Evolutionary conservation across 2,113 vertebrate species (phyloP).

Genomic region (Caloenas nicobarica): DNA sequence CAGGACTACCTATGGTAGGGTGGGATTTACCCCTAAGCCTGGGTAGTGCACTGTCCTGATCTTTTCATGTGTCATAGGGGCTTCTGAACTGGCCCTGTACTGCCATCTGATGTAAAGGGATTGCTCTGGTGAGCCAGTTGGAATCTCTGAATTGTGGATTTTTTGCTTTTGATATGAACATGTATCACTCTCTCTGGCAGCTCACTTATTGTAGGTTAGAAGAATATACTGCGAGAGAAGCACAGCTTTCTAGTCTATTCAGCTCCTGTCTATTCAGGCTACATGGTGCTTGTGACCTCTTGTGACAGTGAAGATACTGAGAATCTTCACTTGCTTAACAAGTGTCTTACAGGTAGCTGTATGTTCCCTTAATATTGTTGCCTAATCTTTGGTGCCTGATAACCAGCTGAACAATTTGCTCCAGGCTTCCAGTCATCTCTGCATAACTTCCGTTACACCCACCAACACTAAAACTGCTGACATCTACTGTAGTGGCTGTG

Average conservation of each 20-base stretch:
- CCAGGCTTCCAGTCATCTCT: background rate
- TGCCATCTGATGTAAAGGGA: background rate
- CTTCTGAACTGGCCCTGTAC: background rate
- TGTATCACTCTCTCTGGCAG: background rate
- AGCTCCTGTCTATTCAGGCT: background rate
- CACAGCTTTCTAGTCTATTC: background rate
- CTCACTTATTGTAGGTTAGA: background rate
- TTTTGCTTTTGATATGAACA: background rate
- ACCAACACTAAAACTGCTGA: background rate
- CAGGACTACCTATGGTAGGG: background rate
- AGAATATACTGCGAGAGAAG: background rate
- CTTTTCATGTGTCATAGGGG: background rate
- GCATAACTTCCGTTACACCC: background rate
- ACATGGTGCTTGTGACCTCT: background rate
- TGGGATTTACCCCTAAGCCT: background rate
- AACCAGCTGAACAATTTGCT: background rate
- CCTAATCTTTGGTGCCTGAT: background rate
- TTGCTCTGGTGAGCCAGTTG: background rate
- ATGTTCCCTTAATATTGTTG: background rate
- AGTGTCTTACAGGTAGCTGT: background rate
- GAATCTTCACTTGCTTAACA: background rate
- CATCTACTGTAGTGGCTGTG: background rate
- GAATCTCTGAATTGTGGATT: background rate
- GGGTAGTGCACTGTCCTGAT: background rate
- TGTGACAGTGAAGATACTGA: background rate